Evolutionary conservation across 2,113 vertebrate genomes (phyloP).

Genomic region (Merops nubicus): DNA sequence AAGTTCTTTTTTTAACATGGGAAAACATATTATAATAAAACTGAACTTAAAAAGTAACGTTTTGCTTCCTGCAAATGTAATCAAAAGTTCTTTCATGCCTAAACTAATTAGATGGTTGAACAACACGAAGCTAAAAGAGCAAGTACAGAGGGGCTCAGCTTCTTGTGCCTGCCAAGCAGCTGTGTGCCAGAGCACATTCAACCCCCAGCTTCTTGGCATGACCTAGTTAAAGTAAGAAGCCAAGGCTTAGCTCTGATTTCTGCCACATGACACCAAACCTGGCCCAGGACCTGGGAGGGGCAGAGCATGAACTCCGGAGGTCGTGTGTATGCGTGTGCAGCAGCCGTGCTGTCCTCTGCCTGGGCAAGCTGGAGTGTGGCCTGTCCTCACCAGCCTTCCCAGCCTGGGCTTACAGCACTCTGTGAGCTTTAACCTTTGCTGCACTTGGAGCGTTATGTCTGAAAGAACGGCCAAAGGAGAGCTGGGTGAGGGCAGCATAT

Average conservation of each 20-base stretch:
- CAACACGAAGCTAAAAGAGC: not conserved
- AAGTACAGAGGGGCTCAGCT: not conserved
- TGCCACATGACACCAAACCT: not conserved
- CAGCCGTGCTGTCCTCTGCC: not conserved
- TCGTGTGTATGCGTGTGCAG: not conserved
- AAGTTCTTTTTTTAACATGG: not conserved
- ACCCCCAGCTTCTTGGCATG: not conserved
- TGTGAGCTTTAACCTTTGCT: not conserved
- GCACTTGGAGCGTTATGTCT: not conserved
- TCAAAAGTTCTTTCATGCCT: not conserved
- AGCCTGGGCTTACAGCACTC: not conserved
- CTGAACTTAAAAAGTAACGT: not conserved
- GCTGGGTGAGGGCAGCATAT: accelerated
- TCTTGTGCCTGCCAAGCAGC: not conserved
- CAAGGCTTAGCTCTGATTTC: not conserved
- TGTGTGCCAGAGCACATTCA: accelerated
- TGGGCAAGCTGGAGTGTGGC: not conserved
- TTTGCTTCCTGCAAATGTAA: not conserved
- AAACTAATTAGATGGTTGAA: not conserved
- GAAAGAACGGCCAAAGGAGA: not conserved
- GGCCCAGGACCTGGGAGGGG: not conserved
- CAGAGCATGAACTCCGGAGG: not conserved
- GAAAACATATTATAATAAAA: not conserved
- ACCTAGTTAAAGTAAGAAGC: not conserved
- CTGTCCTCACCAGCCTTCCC: no score